phyloP scores from a whole-genome alignment of 2,888 invertebrate species.

The Plagodis pulveraria region DNA sequence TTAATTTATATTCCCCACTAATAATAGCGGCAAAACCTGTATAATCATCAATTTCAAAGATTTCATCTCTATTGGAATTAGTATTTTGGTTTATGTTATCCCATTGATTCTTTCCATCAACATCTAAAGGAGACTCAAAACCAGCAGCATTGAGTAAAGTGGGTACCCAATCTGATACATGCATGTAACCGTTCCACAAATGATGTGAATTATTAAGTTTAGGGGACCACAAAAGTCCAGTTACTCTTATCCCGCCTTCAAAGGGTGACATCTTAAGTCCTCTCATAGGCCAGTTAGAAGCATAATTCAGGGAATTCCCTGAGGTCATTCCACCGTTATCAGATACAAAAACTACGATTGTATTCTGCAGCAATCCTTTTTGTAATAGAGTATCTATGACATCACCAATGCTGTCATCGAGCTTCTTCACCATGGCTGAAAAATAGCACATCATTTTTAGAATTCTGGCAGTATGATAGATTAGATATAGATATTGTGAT shows the following conservation, averaged over 20 bases:
- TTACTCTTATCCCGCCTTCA: conserved; percentile 93
- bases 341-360: conserved; percentile 93
- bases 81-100: conserved; percentile 56
- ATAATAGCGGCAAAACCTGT: conserved; percentile 59
- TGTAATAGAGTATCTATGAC: conserved; percentile 88
- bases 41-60: conserved; percentile 70
- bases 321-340: conserved; percentile 95
- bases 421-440: conserved; percentile 92
- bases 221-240: conserved; percentile 88
- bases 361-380: conserved; percentile 90
- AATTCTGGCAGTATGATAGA: too few relatives aligned
- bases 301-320: conserved; percentile 89
- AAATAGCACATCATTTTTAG: conserved; percentile 32
- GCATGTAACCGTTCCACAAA: conserved; percentile 85
- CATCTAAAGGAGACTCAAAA: conserved; percentile 47
- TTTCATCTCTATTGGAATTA: conserved; percentile 53
- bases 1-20: conserved; percentile 62
- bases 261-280: conserved; percentile 91
- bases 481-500: too few relatives aligned
- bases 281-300: conserved; percentile 92
- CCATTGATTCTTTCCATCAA: conserved; percentile 74
- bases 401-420: conserved; percentile 94
- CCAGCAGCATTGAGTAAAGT: conserved; percentile 84
- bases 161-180: conserved; percentile 93
- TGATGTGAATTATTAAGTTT: conserved; percentile 66